Evolutionary conservation across 2,888 invertebrate species (phyloP), one percentile per base, ranked within the genome.

Genomic region (Dorcus parallelipipedus): DNA sequence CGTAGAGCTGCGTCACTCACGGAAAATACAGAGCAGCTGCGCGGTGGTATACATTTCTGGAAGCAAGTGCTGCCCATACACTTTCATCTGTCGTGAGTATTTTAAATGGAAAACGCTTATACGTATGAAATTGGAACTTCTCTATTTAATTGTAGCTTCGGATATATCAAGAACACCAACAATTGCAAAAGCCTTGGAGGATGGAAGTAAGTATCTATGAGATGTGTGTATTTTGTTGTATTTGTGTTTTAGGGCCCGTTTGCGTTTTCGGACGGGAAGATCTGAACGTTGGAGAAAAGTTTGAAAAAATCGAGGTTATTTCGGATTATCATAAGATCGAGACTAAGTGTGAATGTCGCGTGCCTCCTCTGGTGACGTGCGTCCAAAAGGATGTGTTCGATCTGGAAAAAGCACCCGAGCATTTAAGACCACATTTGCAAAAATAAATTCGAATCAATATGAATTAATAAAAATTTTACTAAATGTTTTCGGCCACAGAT

Each of bases 311-410:
- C 17, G 52, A 55, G 9, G 42, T 53, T 3, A 43, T 49, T 14
- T 17, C 26, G 14, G 45, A 49, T 0, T 59, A 51, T 40, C 54
- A 61, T 8, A 47, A 26, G 9, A 45, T 42, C 20, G 61, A 59
- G 26, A 56, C 59, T 4, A 57, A 56, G 39, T 67, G 67, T 49
- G 59, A 62, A 43, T 67, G 66, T 54, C 26, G 41, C 6, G 54
- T 62, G 14, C 66, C 67, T n/a, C 67, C 67, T 45, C 61, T 64
- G 26, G 42, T 66, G 9, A 63, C 63, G 7, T 67, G 67, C 49
- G 20, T 17, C 9, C 50, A 52, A 33, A 23, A 45, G 20, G 8
- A 45, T 45, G 45, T 45, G 45, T 20, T 20, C 23, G 23, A 45
- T 9, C 7, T 20, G 20, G 45, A 45, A 17, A 45, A 45, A 20